phyloP scores from a whole-genome alignment of 1,140 invertebrate genomes.

The Argopecten irradians region DNA sequence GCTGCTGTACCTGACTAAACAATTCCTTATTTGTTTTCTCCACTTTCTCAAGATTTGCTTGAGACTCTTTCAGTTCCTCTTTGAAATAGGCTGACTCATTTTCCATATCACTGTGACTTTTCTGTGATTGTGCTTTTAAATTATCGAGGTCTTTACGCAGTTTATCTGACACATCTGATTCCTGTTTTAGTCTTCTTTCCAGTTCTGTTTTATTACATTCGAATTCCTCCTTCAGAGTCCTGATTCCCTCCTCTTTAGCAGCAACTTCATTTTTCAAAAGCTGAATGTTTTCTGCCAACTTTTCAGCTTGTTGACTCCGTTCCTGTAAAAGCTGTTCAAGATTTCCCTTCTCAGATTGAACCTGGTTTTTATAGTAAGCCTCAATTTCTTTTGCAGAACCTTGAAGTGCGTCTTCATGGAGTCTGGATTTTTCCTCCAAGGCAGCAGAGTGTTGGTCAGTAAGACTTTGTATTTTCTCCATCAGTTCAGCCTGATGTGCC shows the following conservation, averaged over 20 bases:
- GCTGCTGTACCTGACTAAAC: constrained; percentile 42
- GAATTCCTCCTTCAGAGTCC: constrained; percentile 39
- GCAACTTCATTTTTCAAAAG: not conserved
- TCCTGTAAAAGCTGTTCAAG: constrained; percentile 58
- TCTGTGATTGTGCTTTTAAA: constrained; percentile 40
- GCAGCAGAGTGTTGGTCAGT: constrained; percentile 61
- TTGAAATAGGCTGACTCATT: not conserved
- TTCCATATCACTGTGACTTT: constrained; percentile 37
- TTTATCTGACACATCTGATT: constrained; percentile 49
- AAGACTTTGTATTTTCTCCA: constrained; percentile 55
- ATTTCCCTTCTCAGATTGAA: constrained; percentile 54
- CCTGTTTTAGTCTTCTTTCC: constrained; percentile 33
- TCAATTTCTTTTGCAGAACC: constrained; percentile 60
- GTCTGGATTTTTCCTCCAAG: constrained; percentile 53
- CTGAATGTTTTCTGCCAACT: not conserved
- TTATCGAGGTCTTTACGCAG: constrained; percentile 54
- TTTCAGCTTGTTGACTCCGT: constrained; percentile 40
- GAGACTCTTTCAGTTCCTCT: constrained; percentile 43
- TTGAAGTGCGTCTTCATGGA: constrained; percentile 64
- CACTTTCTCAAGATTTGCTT: constrained; percentile 30
- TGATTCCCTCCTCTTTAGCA: constrained; percentile 40
- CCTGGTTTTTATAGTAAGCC: constrained; percentile 57
- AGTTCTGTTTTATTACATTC: constrained; percentile 48
- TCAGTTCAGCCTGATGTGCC: constrained; percentile 30
- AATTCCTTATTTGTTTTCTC: constrained; percentile 52